Conservation (phyloP, 2,888 invertebrate genomes). For the Tromatobia lineatoria region DNA sequence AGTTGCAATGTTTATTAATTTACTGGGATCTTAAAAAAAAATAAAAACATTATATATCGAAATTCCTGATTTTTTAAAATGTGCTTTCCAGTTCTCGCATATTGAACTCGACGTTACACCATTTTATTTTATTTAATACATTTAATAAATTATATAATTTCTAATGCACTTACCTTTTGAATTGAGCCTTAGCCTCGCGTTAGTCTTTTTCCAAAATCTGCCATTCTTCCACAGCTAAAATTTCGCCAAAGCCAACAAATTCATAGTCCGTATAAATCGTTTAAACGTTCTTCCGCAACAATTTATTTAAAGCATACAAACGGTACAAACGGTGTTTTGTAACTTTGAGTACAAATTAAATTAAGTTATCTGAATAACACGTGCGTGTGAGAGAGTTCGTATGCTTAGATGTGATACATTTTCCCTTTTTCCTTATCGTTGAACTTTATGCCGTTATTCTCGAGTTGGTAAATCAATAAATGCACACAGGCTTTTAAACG, state of each 20-base stretch:
- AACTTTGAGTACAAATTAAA: constrained; percentile 83
- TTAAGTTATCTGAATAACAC: constrained; percentile 73
- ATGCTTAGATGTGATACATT: constrained; percentile 36
- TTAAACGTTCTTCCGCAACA: constrained; percentile 79
- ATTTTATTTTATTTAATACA: too few relatives aligned
- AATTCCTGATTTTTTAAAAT: constrained; percentile 22
- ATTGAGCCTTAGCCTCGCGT: constrained; percentile 66
- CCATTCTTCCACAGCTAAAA: not conserved
- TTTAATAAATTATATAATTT: constrained; percentile 86
- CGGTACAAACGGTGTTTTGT: constrained; percentile 84
- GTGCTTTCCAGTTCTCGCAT: constrained; percentile 9
- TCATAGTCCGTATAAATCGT: constrained; percentile 28
- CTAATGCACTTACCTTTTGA: constrained; percentile 81
- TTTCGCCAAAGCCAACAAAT: not conserved
- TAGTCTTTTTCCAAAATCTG: not conserved
- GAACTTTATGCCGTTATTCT: constrained; percentile 41
- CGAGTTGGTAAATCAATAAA: constrained; percentile 61
- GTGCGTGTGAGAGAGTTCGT: constrained; percentile 57
- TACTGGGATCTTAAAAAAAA: constrained; percentile 32
- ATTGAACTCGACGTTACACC: constrained; percentile 27
- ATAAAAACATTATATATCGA: constrained; percentile 37
- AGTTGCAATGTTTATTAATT: not conserved
- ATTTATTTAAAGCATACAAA: constrained; percentile 86
- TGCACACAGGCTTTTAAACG: constrained; percentile 53
- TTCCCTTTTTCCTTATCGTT: constrained; percentile 21